Base-by-base conservation (phyloP, 2,888 invertebrate species). In the Onthophagus sagittarius region DNA sequence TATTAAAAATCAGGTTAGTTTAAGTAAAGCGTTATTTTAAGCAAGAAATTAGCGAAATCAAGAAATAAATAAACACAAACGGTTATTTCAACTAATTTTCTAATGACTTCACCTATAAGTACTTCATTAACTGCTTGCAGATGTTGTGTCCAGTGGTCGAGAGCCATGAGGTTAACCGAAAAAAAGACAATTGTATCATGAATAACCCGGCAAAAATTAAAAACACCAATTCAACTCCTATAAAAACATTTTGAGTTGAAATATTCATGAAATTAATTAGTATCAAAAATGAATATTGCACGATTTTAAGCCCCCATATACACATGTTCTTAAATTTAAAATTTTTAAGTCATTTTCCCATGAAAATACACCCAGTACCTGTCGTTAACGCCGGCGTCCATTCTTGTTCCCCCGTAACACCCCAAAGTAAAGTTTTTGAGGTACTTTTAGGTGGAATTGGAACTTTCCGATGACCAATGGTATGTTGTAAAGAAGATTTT, bases 321-420 rank as follows among this genome's bases (percentile, higher is more conserved):
- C 23, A 64, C 64, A 11, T 32, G 15, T 23, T 67, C 13, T 15
- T 32, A 23, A 67, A 67, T 23, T 32, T 14, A 67, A 33, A 69
- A 32, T 69, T 69, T 69, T 15, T 53, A 4, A 15, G 11, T 53
- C 62, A 71, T 62, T 63, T 71, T 63, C 13, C 9, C 23, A 15
- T 71, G 14, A 39, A 67, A 72, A 53, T 23, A 65, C 53, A 53
- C 9, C 5, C 31, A 62, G 73, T 86, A 96, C 97, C 97, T 87
- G 97, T 98, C 2, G 97, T 97, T 74, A 97, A 88, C 32, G 96
- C 96, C 0, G 97, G 97, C 1, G 97, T 97, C 98, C 98, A 98
- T 84, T 97, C 97, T 84, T 98, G 97, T 84, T 98, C 97, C 62
- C 97, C 97, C 0, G 97, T 97, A 2, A 96, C 96, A 23, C 97